Base-by-base conservation (phyloP, 2,113 vertebrate genomes). In the Mesitornis unicolor region DNA sequence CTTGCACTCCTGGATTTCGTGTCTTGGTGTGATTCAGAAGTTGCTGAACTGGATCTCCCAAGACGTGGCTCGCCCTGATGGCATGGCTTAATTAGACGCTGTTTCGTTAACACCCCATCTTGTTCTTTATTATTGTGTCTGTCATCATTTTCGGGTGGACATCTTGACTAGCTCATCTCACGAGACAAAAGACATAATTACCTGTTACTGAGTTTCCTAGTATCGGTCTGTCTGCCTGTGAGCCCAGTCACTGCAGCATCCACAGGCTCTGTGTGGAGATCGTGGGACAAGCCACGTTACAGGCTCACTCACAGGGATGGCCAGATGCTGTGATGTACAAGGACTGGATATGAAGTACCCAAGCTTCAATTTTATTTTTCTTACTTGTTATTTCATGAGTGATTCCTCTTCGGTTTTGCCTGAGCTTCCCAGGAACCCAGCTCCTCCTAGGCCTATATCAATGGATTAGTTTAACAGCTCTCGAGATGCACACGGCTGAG, bases 71-170 rank as follows among this genome's bases (percentile, higher is more conserved):
- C 16, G 1, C 69, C 78, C 59, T n/a, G 38, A 19, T 78, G 69
- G n/a, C 50, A 19, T 78, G 69, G n/a, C 50, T 92, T 93, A 81
- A 96, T 90, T 84, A 96, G 50, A 68, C 71, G 38, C 48, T 28
- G 28, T 84, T 87, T 88, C 10, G 35, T 73, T 93, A 64, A 76
- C 95, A 88, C 87, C 93, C 84, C 83, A 60, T 77, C 90, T 88
- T 82, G 75, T 84, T 88, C 95, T 90, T 84, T 51, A 82, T 89
- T 93, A 61, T 54, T 87, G 79, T 48, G 74, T 40, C 83, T 81
- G 83, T 94, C 90, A 90, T 93, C 90, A 88, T 57, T 87, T 73
- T 21, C 16, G 90, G 87, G 93, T 87, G 87, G 93, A 78, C 56
- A 78, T 76, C 90, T 77, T 40, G 75, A 76, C 38, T 77, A 71